Evolutionary conservation across 2,113 vertebrate species (phyloP), one percentile per base, ranked within the genome.

Genomic region (Otolemur garnettii): DNA sequence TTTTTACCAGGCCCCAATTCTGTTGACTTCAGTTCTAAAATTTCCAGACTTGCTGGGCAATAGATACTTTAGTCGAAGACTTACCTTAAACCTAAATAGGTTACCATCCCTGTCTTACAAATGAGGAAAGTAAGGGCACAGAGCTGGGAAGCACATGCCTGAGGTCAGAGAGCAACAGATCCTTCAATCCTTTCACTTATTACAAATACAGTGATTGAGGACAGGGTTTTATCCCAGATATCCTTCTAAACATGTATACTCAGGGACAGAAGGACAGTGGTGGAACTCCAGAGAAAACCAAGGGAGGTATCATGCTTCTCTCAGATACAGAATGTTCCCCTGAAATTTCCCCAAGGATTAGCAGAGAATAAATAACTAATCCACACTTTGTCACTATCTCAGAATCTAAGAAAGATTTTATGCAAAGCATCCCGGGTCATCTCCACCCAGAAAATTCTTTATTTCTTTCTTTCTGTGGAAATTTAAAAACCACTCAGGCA

Each of bases 341-440:
- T 77, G 66, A 71, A 91, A 5, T 21, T 69, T 93, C 82, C 53
- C 55, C 71, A 96, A 91, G 59, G 26, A 86, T 55, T 7, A 69
- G 30, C 80, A 59, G 38, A 35, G 26, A 86, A 30, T 45, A 35
- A 86, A 30, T 45, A 35, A n/a, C 18, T 33, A 22, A 5, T 85
- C 38, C 33, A 22, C 15, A 57, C 60, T 94, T 81, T 69, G 30
- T 82, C 69, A 38, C 0, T 72, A 71, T 42, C 21, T 90, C 81
- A 3, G 45, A 42, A 33, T 28, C 55, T 30, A 66, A 64, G 9
- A 5, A 87, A 69, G 59, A 50, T 30, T 72, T 80, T 42, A 66
- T 13, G 17, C 45, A 81, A 81, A 88, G 21, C 30, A 93, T 71
- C 42, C 38, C 26, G 55, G 14, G 13, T 42, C 30, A 33, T 77